phyloP scores from a whole-genome alignment of 2,888 invertebrate species.

The Polyploca ridens region DNA sequence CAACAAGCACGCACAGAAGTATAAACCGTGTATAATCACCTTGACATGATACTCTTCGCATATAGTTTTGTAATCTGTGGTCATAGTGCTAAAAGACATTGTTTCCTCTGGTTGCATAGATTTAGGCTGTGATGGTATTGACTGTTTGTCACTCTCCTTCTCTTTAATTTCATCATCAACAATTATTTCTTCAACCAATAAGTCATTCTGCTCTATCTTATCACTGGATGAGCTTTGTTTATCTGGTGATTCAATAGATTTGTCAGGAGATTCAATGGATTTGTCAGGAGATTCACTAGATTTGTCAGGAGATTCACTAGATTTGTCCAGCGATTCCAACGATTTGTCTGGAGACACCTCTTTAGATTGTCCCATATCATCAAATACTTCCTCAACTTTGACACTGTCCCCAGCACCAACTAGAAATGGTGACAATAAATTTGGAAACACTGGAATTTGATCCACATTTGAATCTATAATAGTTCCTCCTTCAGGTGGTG shows the following conservation, averaged over 20 bases:
- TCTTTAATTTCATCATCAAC: conserved; percentile 60
- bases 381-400: conserved; percentile 62
- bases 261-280: conserved; percentile 44
- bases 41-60: conserved; percentile 88
- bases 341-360: conserved; percentile 39
- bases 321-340: conserved; percentile 2
- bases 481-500: conserved; percentile 70
- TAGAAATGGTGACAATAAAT: conserved; percentile 70
- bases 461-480: conserved; percentile 59
- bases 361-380: conserved; percentile 38
- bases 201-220: conserved; percentile 66
- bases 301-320: conserved; percentile 27
- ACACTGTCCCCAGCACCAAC: conserved; percentile 60
- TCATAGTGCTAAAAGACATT: conserved; percentile 82
- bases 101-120: conserved; percentile 69
- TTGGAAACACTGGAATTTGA: conserved; percentile 65
- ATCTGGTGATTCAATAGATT: conserved; percentile 47
- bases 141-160: conserved; percentile 47
- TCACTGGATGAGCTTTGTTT: conserved; percentile 58
- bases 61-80: conserved; percentile 89
- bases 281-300: no score
- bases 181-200: conserved; percentile 71
- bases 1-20: conserved; percentile 45
- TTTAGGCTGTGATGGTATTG: conserved; percentile 62
- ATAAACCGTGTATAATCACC: conserved; percentile 62